phyloP scores from a whole-genome alignment of 1,140 invertebrate genomes.

The Leptestheria dahalacensis region DNA sequence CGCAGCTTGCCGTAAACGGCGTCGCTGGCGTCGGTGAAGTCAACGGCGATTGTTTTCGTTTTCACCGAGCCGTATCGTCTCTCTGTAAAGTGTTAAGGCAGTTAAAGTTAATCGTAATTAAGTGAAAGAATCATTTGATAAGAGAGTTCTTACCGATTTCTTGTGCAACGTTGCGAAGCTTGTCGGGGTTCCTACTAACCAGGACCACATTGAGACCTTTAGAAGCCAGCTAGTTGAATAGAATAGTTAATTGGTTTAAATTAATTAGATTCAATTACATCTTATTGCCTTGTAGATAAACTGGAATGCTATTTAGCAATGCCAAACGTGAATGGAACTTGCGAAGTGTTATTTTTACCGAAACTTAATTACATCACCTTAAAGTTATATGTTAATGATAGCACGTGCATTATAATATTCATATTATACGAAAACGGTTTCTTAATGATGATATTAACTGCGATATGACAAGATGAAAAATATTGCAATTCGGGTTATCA shows the following conservation, averaged over 20 bases:
- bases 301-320: background rate
- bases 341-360: too few relatives aligned
- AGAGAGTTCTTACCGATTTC: constrained; percentile 66
- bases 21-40: constrained; percentile 49
- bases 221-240: constrained; percentile 46
- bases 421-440: too few relatives aligned
- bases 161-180: constrained; percentile 62
- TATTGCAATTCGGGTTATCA: too few relatives aligned
- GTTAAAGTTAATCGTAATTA: background rate
- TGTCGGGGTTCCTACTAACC: constrained; percentile 66
- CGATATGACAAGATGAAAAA: too few relatives aligned
- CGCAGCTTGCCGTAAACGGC: constrained; percentile 60
- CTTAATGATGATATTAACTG: too few relatives aligned
- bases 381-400: background rate
- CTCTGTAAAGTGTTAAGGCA: constrained; percentile 24
- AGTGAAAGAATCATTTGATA: too few relatives aligned
- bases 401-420: too few relatives aligned
- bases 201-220: constrained; percentile 56
- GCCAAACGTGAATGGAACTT: too few relatives aligned
- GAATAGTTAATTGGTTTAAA: constrained; percentile 7
- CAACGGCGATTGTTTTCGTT: constrained; percentile 63
- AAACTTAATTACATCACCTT: background rate
- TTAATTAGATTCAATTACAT: background rate
- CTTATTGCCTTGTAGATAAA: background rate
- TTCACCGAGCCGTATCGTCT: constrained; percentile 44